phyloP scores from a whole-genome alignment of 2,113 vertebrate species.

The Mesocricetus auratus region DNA sequence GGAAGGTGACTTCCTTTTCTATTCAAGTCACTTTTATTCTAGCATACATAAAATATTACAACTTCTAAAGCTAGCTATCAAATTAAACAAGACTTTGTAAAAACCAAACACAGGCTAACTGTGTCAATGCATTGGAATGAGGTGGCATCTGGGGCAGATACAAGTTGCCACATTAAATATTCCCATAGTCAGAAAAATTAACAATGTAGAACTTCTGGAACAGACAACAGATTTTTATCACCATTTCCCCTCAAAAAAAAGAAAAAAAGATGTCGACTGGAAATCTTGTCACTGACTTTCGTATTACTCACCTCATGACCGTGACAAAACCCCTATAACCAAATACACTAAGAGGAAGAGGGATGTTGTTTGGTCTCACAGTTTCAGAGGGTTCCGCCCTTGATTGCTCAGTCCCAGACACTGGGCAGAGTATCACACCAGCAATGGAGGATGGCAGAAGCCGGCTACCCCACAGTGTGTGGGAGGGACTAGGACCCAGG shows the following conservation, averaged over 20 bases:
- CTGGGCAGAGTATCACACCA: too few species aligned
- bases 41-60: conserved; percentile 24
- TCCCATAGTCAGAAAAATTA: not conserved
- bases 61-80: conserved; percentile 53
- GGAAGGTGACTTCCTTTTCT: not conserved
- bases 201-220: not conserved
- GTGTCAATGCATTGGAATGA: not conserved
- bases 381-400: not conserved
- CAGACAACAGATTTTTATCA: not conserved
- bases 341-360: not conserved
- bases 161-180: not conserved
- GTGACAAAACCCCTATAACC: not conserved
- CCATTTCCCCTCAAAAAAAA: not conserved
- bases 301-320: not conserved
- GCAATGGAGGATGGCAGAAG: not conserved
- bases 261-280: not conserved
- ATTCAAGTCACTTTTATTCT: conserved; percentile 43
- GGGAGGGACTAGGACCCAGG: too few species aligned
- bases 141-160: not conserved
- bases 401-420: not conserved
- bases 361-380: not conserved
- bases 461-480: not conserved
- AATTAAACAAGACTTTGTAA: conserved; percentile 53
- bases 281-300: not conserved
- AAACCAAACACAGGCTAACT: conserved; percentile 65